Conservation (phyloP, 2,113 vertebrate species). For the Ophthalmolycus amberensis region DNA sequence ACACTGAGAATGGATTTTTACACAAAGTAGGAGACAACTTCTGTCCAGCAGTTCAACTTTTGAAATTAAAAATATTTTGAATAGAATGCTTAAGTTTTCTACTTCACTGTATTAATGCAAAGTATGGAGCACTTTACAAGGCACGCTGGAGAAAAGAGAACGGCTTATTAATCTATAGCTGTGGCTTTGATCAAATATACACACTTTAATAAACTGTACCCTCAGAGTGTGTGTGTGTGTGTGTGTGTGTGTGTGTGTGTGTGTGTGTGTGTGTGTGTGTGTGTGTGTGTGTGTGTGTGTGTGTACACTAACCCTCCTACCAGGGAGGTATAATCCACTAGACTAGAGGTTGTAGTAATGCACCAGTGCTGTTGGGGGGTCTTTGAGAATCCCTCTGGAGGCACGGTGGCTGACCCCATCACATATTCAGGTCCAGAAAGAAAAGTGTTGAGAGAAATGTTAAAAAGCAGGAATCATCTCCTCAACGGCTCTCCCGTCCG, state of each 20-base stretch:
- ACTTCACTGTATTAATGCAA: constrained; percentile 12
- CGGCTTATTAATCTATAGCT: constrained; percentile 13
- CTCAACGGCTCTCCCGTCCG: constrained; percentile 12
- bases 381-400: constrained; percentile 59
- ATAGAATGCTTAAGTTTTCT: background rate
- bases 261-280: constrained; percentile 25
- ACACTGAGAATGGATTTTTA: background rate
- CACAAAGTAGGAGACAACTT: background rate
- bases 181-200: constrained; percentile 23
- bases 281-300: constrained; percentile 28
- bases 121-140: background rate
- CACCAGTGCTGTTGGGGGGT: constrained; percentile 48
- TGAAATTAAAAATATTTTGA: background rate
- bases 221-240: background rate
- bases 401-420: constrained; percentile 53
- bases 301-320: constrained; percentile 44
- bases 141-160: constrained; percentile 8
- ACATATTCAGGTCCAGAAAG: constrained; percentile 70
- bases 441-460: constrained; percentile 56
- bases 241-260: background rate
- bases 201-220: constrained; percentile 28
- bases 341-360: constrained; percentile 61
- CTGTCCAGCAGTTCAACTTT: background rate
- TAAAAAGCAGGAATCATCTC: constrained; percentile 38
- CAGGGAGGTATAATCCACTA: constrained; percentile 70